phyloP scores from a whole-genome alignment of 1,140 invertebrate genomes.

The Cydia amplana region DNA sequence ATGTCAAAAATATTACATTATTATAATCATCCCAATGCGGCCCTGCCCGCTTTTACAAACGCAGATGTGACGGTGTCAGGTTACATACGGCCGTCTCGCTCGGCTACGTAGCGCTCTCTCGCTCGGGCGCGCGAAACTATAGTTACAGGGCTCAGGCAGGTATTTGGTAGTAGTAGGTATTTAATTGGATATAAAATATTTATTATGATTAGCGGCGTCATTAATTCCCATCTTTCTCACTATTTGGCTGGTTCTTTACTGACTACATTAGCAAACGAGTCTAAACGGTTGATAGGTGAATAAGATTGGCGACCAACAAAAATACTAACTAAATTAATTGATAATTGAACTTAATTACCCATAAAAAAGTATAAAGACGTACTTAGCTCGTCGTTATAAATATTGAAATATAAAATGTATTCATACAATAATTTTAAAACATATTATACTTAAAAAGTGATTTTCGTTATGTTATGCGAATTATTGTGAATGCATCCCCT shows the following conservation, averaged over 20 bases:
- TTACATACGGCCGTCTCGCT: conserved; percentile 36
- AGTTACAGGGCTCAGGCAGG: not conserved
- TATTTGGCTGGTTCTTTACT: not conserved
- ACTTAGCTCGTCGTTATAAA: no score
- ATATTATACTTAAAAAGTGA: no score
- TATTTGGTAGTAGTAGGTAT: conserved; percentile 4
- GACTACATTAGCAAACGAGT: not conserved
- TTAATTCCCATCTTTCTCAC: no score
- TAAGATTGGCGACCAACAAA: no score
- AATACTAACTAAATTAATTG: no score
- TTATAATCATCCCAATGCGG: conserved; percentile 20
- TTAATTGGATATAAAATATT: not conserved
- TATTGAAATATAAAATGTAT: no score
- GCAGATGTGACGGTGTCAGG: conserved; percentile 42
- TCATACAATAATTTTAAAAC: no score
- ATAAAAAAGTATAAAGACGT: no score
- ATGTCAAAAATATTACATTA: not conserved
- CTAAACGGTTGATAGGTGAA: no score
- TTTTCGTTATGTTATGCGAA: no score
- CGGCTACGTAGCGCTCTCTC: conserved; percentile 26
- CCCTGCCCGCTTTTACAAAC: conserved; percentile 38
- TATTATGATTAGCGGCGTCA: not conserved
- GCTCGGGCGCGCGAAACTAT: conserved; percentile 18
- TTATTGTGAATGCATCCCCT: no score
- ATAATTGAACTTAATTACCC: no score